A percentile compares a stretch with the other conserved stretches of the same genome.
These are phyloP conservation scores for Delichon dasypus DNA, from an alignment of 2,797 vertebrate genomes.

Conservation along the genomic window DNA sequence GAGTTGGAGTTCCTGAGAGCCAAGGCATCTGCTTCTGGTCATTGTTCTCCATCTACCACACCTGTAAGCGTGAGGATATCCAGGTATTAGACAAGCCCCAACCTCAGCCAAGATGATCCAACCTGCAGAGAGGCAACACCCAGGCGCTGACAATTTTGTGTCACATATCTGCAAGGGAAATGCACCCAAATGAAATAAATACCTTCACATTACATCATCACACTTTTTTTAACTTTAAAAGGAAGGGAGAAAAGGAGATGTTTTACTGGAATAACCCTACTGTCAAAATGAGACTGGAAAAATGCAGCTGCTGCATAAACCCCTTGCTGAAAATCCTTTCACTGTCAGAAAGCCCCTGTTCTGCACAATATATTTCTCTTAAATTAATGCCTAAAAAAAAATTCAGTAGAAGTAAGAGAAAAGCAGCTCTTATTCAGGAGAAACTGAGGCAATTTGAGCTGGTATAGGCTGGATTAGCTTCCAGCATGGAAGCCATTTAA, in stretches of 20 bases:
- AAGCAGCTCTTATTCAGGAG: not conserved
- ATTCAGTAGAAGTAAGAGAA: not conserved
- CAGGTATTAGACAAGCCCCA: slow-evolving; percentile 50
- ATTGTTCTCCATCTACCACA: slow-evolving; percentile 74
- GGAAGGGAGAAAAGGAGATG: not conserved
- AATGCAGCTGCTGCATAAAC: not conserved
- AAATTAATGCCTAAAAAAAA: not conserved
- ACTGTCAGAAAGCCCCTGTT: not conserved
- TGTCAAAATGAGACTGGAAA: not conserved
- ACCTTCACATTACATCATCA: not conserved
- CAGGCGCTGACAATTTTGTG: not conserved
- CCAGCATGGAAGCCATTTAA: not conserved
- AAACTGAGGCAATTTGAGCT: not conserved
- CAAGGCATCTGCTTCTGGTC: slow-evolving; percentile 78
- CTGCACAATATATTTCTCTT: not conserved
- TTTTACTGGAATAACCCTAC: not conserved
- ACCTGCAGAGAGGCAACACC: not conserved
- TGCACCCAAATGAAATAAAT: slow-evolving; percentile 16
- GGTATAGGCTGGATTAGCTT: not conserved
- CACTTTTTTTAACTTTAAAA: not conserved
- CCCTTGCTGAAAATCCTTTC: not conserved
- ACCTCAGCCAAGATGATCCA: slow-evolving; percentile 33
- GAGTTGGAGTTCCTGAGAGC: slow-evolving; percentile 57
- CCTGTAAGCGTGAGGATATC: slow-evolving; percentile 71
- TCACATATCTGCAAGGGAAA: slow-evolving; percentile 33